Conservation (phyloP, 2,888 invertebrate genomes). For the Drosophila austrosaltans region DNA sequence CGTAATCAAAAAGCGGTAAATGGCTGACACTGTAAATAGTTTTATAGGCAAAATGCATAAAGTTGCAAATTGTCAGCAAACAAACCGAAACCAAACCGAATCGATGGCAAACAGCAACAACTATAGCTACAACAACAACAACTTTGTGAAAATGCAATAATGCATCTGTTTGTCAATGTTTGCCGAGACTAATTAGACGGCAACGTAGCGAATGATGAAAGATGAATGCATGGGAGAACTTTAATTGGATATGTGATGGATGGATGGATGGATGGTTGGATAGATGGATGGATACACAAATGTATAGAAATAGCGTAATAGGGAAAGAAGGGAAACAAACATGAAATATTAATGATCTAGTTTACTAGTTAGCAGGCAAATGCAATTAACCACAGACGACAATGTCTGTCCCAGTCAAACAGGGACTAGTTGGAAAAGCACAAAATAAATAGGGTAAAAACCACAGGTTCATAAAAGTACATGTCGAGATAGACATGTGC, state of each 20-base stretch:
- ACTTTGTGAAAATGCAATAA: constrained; percentile 42
- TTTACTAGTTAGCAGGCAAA: constrained; percentile 13
- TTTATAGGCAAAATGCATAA: constrained; percentile 63
- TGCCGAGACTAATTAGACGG: constrained; percentile 63
- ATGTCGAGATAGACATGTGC: not conserved
- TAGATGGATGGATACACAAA: constrained; percentile 10
- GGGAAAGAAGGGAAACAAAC: constrained; percentile 12
- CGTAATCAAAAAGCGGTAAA: constrained; percentile 77
- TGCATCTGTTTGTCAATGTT: constrained; percentile 62
- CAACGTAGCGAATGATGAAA: constrained; percentile 43
- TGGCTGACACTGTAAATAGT: constrained; percentile 71
- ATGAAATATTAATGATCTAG: constrained; percentile 17
- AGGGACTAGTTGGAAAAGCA: not conserved
- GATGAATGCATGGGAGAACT: constrained; percentile 49
- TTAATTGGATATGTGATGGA: constrained; percentile 50
- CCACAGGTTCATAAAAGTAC: constrained; percentile 9
- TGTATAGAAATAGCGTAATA: constrained; percentile 6
- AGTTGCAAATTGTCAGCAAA: constrained; percentile 62
- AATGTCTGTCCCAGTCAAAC: not conserved
- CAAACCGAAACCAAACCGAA: constrained; percentile 37
- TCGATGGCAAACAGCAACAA: constrained; percentile 9
- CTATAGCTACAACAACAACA: not conserved
- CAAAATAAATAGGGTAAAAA: not conserved
- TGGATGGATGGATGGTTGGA: constrained; percentile 7
- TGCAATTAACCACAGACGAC: constrained; percentile 15